Evolutionary conservation across 2,113 vertebrate genomes (phyloP), one percentile per base, ranked within the genome.

Genomic region (Conger conger): DNA sequence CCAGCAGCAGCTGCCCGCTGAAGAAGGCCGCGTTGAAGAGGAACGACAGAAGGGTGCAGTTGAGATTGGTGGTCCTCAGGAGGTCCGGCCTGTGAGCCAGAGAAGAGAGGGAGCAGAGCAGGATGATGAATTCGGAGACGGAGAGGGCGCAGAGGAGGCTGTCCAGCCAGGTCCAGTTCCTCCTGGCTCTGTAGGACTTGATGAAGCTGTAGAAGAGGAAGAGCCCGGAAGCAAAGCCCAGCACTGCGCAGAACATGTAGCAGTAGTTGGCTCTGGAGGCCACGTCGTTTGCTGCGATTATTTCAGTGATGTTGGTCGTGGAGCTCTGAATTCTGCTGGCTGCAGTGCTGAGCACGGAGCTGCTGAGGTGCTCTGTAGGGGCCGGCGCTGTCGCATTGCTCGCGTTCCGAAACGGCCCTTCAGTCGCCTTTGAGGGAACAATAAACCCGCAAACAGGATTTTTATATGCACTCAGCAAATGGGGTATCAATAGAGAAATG

Each of bases 61-160:
- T 13, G 0, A 97, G 63, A 18, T 85, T 88, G 0, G 94, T 93
- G 37, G 88, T 85, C 27, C 0, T 1, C 80, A 96, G 83, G 89
- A 95, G 94, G 27, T 81, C 0, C 0, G 96, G 97, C 73, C 94
- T 93, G 87, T 93, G n/a, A 0, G 87, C 36, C 57, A 94, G 88
- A 0, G 89, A 86, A 4, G 93, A 95, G n/a, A 96, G 90, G 0
- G 96, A 97, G 0, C 96, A 89, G 38, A 97, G 80, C 7, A 95
- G 90, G 27, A 95, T 90, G 15, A 95, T 81, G 53, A 96, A 79
- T 20, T 95, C 93, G n/a, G 93, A 90, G 86, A 93, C 35, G 0
- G 92, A 93, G 79, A 96, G 94, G 33, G 87, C 88, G 35, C 91
- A 90, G 82, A 97, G 91, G 76, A 94, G 36, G 1, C 87, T 68